These are phyloP conservation scores for Choloepus hoffmanni DNA, from an alignment of 2,113 vertebrate genomes.

Conservation along the genomic window DNA sequence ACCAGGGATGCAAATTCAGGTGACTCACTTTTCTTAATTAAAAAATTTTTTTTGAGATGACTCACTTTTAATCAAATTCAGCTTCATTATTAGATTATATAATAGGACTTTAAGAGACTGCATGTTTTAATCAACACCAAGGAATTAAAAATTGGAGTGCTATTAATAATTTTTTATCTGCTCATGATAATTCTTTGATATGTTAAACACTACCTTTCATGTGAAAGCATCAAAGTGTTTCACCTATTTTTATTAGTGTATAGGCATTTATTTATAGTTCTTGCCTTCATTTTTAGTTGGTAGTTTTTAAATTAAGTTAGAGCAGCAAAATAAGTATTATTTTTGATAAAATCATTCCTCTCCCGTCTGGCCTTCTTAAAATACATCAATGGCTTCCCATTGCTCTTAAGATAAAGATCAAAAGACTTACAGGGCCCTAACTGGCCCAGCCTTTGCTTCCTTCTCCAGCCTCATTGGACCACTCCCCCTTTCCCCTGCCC, in stretches of 20 bases:
- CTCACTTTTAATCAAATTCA: conserved; percentile 49
- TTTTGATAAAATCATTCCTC: background rate
- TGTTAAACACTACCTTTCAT: conserved; percentile 56
- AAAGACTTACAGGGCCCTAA: background rate
- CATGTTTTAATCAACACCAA: conserved; percentile 48
- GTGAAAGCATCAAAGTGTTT: conserved; percentile 40
- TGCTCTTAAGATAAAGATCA: background rate
- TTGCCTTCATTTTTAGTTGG: conserved; percentile 22
- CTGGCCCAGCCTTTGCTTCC: background rate
- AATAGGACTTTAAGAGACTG: conserved; percentile 7
- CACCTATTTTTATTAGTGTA: background rate
- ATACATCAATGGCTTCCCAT: background rate
- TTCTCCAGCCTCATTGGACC: background rate
- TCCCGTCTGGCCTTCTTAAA: background rate
- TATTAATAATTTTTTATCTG: conserved; percentile 55
- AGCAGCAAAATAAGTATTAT: conserved; percentile 13
- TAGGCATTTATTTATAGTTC: background rate
- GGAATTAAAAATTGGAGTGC: conserved; percentile 15
- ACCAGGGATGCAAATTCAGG: background rate
- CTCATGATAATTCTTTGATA: conserved; percentile 45
- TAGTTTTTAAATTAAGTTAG: conserved; percentile 24
- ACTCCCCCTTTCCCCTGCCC: background rate
- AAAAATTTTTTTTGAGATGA: background rate
- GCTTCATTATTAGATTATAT: conserved; percentile 42
- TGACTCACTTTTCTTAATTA: background rate